Evolutionary conservation across 1,140 invertebrate genomes (phyloP).

Genomic region (Sitobion miscanthi): DNA sequence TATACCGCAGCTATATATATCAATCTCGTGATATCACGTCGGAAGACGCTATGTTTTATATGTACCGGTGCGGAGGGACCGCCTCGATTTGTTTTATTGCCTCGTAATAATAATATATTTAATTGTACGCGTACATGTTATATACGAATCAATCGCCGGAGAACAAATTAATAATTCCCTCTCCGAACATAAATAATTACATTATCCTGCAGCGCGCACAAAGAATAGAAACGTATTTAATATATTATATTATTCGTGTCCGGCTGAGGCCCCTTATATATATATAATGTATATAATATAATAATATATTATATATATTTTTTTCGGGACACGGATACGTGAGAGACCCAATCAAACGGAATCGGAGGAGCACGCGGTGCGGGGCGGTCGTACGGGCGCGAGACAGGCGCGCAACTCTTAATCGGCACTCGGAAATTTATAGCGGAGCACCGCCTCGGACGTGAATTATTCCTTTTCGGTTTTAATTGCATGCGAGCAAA

Average conservation of each 20-base stretch:
- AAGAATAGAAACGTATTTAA: neutral
- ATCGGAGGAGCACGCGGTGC: neutral
- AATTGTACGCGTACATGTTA: neutral
- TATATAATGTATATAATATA: neutral
- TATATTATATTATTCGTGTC: neutral
- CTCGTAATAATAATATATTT: constrained; percentile 6
- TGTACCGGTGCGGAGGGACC: neutral
- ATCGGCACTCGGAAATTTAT: constrained; percentile 52
- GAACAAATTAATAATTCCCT: constrained; percentile 30
- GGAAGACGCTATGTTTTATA: neutral
- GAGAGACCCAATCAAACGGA: constrained; percentile 33
- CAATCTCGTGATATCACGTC: neutral
- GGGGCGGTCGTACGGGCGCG: neutral
- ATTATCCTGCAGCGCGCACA: neutral
- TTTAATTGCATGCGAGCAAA: constrained; percentile 49
- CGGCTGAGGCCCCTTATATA: neutral
- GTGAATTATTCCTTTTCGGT: constrained; percentile 55
- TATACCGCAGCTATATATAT: neutral
- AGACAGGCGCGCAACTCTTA: constrained; percentile 22
- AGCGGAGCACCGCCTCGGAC: constrained; percentile 52
- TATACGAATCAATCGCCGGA: neutral
- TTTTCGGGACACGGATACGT: neutral
- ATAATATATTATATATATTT: neutral
- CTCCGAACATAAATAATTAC: neutral
- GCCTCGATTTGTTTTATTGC: neutral